Base-by-base conservation (phyloP, 2,888 invertebrate genomes). In the Labia minor region DNA sequence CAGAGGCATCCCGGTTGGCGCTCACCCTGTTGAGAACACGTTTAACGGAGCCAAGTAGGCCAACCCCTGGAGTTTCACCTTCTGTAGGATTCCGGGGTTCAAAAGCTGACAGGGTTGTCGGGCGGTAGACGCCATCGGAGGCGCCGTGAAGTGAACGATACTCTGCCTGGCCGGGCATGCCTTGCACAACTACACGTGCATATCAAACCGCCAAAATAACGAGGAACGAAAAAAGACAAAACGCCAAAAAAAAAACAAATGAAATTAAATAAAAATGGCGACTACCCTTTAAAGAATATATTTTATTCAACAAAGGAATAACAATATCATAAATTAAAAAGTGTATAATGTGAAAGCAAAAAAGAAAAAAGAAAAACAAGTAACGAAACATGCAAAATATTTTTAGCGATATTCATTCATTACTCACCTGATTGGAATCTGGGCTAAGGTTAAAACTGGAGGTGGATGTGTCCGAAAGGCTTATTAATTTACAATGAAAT, bases 121-220 rank as follows among this genome's bases (percentile, higher is more conserved):
- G 49, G n/a, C 49, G 49, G 49, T 49, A 49, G 16, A 49, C 49
- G 8, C 49, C 49, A 49, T 49, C 49, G 16, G 49, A 49, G 14
- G 49, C 49, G 49, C 49, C 49, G 49, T 49, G 49, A 11, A 49
- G 49, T 14, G 49, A 49, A 16, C 49, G 49, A 14, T 49, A 49
- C 49, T 49, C 49, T 2, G 49, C 49, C n/a, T 49, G 49, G 49
- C 49, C 49, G 49, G 49, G 49, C 49, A 49, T 49, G 49, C 49
- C 49, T 49, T 49, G 49, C 49, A 49, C 49, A 49, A 49, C 49
- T 49, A 49, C 49, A 49, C 49, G 49, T 49, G 49, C 49, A 49
- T 11, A 33, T 49, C 49, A 49, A 49, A 49, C 49, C 49, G 49
- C 49, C 49, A 49, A 49, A 49, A 49, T 14, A 49, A 49, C 49